Percentiles rank a stretch among this genome's conserved stretches.
phyloP scores from a whole-genome alignment of 92 coral and sea anemone genomes.

The Heteractis magnifica region DNA sequence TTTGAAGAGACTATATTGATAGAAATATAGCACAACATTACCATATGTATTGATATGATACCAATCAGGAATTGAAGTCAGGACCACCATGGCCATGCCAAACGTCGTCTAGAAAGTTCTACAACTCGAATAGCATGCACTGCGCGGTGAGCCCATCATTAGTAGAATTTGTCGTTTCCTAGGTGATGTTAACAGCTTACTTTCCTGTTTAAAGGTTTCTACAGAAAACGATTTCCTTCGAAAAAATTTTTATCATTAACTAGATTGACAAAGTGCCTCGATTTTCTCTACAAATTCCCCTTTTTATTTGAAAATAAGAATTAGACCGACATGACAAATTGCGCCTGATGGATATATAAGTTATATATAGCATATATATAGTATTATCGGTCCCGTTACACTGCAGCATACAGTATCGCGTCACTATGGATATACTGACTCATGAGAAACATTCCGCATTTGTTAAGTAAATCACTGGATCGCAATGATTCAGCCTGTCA shows the following conservation, averaged over 20 bases:
- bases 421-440: background rate
- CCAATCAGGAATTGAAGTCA: too few relatives aligned
- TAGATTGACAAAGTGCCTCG: background rate
- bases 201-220: conserved; percentile 1
- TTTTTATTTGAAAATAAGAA: background rate
- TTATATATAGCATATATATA: too few relatives aligned
- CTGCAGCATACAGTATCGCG: background rate
- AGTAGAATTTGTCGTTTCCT: background rate
- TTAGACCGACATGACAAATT: background rate
- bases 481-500: too few relatives aligned
- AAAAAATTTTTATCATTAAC: background rate
- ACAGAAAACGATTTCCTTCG: background rate
- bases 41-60: too few relatives aligned
- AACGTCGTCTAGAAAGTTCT: too few relatives aligned
- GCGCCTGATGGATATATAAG: background rate
- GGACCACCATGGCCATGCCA: too few relatives aligned
- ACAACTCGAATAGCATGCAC: too few relatives aligned
- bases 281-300: background rate
- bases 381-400: too few relatives aligned
- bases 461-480: too few relatives aligned
- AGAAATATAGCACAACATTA: too few relatives aligned
- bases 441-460: background rate
- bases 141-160: background rate
- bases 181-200: background rate
- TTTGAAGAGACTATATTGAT: too few relatives aligned